Base-by-base conservation (phyloP, 2,113 vertebrate genomes). In the Takifugu flavidus region DNA sequence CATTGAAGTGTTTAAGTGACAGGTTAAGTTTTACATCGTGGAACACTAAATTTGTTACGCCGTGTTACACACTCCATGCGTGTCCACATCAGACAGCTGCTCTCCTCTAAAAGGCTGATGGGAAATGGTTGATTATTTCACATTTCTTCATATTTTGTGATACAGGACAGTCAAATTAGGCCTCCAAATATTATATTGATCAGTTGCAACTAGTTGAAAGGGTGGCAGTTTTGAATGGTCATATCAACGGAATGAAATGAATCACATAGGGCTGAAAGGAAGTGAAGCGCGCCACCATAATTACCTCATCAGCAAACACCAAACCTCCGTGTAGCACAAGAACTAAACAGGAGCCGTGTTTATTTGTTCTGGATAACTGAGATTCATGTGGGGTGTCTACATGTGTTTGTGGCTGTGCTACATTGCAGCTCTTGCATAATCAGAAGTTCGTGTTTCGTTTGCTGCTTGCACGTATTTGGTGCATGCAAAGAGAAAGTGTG, bases 11-110 rank as follows among this genome's bases (percentile, higher is more conserved):
- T 11, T 39, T 39, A 8, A 39, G 34, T 6, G 7, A 39, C 34
- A 11, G 8, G 7, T 10, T 10, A 11, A 11, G 34, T 39, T 39
- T 39, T 39, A 11, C 34, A 10, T 10, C 34, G 7, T 39, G 34
- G 8, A 39, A 3, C 34, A 11, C 34, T 39, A 11, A 10, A 3
- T 39, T 6, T 39, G 34, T 39, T 39, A 39, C 6, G 34, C 34
- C 11, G 34, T 8, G 34, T 39, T 39, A 39, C 34, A 39, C 34
- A 79, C 79, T 75, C 72, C 53, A 65, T 85, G 68, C 66, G 75
- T 70, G 59, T 70, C 51, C 72, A 64, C 66, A 70, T 80, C 59
- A 15, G 49, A 70, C 67, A 78, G 64, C 74, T 82, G 44, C 44
- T 45, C 13, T 15, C 44, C 44, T 14, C 13, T 45, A 15, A 6